Evolutionary conservation across 2,888 invertebrate species (phyloP).

Genomic region (Aethes cnicana): DNA sequence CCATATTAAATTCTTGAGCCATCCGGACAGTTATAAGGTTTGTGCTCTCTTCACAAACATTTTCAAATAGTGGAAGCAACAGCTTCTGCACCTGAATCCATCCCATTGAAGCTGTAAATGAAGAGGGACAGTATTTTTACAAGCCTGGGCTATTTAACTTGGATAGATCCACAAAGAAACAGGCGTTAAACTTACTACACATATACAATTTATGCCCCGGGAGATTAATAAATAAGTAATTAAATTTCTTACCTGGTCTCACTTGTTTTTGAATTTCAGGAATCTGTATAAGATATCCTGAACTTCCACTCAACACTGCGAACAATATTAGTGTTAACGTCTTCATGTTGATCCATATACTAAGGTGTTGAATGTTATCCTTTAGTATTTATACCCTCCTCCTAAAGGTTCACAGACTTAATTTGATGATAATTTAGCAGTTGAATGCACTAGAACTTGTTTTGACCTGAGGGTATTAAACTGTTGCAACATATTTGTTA

Average conservation of each 20-base stretch:
- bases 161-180: too few relatives aligned
- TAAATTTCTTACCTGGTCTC: constrained; percentile 23
- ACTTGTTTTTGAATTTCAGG: constrained; percentile 44
- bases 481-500: constrained; percentile 15
- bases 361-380: constrained; percentile 34
- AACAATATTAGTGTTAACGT: constrained; percentile 49
- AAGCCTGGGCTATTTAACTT: too few relatives aligned
- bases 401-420: constrained; percentile 52
- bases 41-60: constrained; percentile 65
- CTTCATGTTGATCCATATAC: constrained; percentile 57
- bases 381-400: constrained; percentile 45
- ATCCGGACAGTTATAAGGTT: constrained; percentile 48
- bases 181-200: too few relatives aligned
- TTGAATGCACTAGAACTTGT: constrained; percentile 52
- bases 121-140: too few relatives aligned
- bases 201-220: too few relatives aligned
- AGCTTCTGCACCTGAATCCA: constrained; percentile 65
- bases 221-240: constrained; percentile 22
- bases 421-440: constrained; percentile 51
- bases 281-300: constrained; percentile 63
- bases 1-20: constrained; percentile 56
- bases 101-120: constrained; percentile 53
- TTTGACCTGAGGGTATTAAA: constrained; percentile 16
- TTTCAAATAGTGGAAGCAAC: constrained; percentile 66
- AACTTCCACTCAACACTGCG: constrained; percentile 39